Evolutionary conservation across 2,888 invertebrate genomes (phyloP).

Genomic region (Eupithecia subumbrata): DNA sequence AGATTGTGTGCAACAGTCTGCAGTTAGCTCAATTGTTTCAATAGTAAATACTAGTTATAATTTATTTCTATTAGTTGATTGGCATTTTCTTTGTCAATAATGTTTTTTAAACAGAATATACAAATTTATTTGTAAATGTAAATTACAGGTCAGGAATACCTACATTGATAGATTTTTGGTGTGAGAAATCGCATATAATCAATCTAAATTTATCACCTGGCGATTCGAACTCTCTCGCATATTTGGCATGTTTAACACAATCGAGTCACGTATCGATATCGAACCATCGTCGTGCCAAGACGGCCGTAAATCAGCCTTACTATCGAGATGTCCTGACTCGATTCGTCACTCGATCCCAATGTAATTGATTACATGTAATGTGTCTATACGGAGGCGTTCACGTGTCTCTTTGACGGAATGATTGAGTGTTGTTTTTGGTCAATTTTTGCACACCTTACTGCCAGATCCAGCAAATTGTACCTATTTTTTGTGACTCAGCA

Average conservation of each 20-base stretch:
- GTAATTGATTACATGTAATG: slow-evolving; percentile 26
- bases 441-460: neutral
- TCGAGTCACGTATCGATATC: slow-evolving; percentile 27
- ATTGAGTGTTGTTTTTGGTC: slow-evolving; percentile 15
- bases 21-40: no score
- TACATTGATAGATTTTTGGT: neutral
- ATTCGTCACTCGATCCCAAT: slow-evolving; percentile 46
- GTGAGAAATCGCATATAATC: neutral
- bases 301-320: slow-evolving; percentile 51
- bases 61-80: no score
- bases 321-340: slow-evolving; percentile 47
- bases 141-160: no score
- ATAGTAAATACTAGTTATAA: no score
- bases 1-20: no score
- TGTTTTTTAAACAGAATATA: no score
- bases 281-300: slow-evolving; percentile 28
- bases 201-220: neutral
- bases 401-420: slow-evolving; percentile 17
- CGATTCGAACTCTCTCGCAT: slow-evolving; percentile 15
- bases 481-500: neutral
- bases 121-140: no score
- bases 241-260: slow-evolving; percentile 14
- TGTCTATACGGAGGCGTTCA: slow-evolving; percentile 20
- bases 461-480: neutral
- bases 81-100: no score